Conservation (phyloP, 2,113 vertebrate species). For the Hyaena hyaena region DNA sequence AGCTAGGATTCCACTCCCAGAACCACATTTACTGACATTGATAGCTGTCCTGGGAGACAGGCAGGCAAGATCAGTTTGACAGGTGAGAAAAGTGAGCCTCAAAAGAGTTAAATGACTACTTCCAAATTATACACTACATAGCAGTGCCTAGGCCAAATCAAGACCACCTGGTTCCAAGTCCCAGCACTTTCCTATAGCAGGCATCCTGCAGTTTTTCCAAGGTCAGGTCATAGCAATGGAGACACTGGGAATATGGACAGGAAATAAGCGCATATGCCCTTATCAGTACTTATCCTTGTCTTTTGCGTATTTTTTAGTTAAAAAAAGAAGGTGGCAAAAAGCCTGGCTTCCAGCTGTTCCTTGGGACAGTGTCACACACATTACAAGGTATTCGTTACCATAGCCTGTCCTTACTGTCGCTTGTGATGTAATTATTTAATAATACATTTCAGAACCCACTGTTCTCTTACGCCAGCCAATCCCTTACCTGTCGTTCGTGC, state of each 20-base stretch:
- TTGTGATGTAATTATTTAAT: not conserved
- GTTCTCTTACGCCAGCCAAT: not conserved
- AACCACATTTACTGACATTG: not conserved
- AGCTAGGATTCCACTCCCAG: not conserved
- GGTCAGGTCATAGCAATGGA: not conserved
- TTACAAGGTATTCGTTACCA: not conserved
- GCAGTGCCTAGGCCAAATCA: not conserved
- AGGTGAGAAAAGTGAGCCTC: not conserved
- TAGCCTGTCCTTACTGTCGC: not conserved
- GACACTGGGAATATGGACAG: not conserved
- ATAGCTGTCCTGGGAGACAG: not conserved
- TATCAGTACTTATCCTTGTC: not conserved
- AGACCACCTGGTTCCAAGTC: not conserved
- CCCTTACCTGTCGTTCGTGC: conserved; percentile 34
- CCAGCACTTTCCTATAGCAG: not conserved
- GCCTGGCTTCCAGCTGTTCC: not conserved
- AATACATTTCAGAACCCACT: not conserved
- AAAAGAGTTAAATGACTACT: not conserved
- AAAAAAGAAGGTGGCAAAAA: not conserved
- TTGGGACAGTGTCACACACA: not conserved
- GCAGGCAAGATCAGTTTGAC: not conserved
- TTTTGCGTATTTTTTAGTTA: not conserved
- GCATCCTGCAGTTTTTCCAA: not conserved
- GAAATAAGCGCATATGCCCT: not conserved
- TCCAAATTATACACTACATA: not conserved